phyloP scores from a whole-genome alignment of 2,113 vertebrate species.

The Colistium nudipinnis region DNA sequence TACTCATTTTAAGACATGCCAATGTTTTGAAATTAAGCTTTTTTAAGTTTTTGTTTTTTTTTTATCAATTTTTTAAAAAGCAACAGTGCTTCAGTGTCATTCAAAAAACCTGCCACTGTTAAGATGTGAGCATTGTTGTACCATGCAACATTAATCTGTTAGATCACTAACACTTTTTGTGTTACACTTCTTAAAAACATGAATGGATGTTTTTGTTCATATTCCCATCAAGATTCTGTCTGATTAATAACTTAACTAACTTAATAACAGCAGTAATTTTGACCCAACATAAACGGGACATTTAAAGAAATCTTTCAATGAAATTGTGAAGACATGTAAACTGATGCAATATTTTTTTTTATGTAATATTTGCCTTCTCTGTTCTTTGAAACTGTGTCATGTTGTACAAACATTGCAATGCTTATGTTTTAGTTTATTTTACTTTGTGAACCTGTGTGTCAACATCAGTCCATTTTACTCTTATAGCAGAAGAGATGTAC shows the following conservation, averaged over 20 bases:
- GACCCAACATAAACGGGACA: not conserved
- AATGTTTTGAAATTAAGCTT: not conserved
- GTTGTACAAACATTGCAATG: not conserved
- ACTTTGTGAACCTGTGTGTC: constrained; percentile 8
- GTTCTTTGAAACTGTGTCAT: constrained; percentile 8
- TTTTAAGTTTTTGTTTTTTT: not conserved
- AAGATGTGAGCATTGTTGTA: not conserved
- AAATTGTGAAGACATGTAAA: constrained; percentile 26
- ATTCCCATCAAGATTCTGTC: not conserved
- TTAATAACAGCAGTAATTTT: not conserved
- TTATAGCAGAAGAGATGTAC: no score
- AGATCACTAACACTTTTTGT: not conserved
- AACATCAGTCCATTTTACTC: no score
- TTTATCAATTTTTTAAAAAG: not conserved
- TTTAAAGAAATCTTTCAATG: not conserved
- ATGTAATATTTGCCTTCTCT: no score
- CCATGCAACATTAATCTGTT: not conserved
- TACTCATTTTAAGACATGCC: not conserved
- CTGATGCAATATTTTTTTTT: constrained; percentile 23
- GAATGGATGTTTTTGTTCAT: no score
- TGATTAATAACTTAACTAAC: not conserved
- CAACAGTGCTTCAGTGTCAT: not conserved
- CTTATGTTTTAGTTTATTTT: constrained; percentile 1
- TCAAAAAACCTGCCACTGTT: constrained; percentile 8
- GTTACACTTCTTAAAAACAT: no score